phyloP scores from a whole-genome alignment of 2,113 vertebrate species.

The Arothron firmamentum region DNA sequence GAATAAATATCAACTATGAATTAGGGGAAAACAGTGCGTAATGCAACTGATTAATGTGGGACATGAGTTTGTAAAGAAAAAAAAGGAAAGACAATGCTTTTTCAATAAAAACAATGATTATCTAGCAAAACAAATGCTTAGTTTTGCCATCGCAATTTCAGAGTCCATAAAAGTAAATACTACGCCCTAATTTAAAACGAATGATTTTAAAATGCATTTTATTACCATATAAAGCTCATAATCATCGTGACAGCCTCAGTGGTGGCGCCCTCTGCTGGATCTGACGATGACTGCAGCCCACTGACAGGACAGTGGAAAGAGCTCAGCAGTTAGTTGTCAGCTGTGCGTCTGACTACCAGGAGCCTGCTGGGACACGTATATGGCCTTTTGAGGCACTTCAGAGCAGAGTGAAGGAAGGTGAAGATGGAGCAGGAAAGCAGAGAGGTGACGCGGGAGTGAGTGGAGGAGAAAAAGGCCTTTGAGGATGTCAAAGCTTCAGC shows the following conservation, averaged over 20 bases:
- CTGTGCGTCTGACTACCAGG: not conserved
- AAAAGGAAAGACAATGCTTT: not conserved
- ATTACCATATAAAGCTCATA: not conserved
- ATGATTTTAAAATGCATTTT: not conserved
- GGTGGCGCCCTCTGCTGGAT: slow-evolving; percentile 60
- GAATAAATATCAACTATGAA: too few relatives aligned
- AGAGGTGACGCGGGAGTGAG: slow-evolving; percentile 30
- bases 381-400: slow-evolving; percentile 9
- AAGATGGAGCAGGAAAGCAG: slow-evolving; percentile 38
- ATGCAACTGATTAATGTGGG: too few relatives aligned
- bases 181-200: too few relatives aligned
- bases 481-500: slow-evolving; percentile 32
- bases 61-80: not conserved
- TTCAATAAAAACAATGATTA: too few relatives aligned
- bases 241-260: not conserved
- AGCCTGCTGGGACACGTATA: too few relatives aligned
- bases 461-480: slow-evolving; percentile 43
- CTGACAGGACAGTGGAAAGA: slow-evolving; percentile 17
- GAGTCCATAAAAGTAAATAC: not conserved
- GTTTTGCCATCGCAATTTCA: not conserved
- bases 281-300: slow-evolving; percentile 17
- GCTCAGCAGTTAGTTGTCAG: slow-evolving; percentile 30
- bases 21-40: too few relatives aligned
- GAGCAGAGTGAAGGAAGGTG: too few relatives aligned
- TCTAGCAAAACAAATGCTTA: not conserved